Percentiles rank a stretch among this genome's conserved stretches.
phyloP scores from a whole-genome alignment of 1,140 invertebrate species.

The Saxidomus purpurata region DNA sequence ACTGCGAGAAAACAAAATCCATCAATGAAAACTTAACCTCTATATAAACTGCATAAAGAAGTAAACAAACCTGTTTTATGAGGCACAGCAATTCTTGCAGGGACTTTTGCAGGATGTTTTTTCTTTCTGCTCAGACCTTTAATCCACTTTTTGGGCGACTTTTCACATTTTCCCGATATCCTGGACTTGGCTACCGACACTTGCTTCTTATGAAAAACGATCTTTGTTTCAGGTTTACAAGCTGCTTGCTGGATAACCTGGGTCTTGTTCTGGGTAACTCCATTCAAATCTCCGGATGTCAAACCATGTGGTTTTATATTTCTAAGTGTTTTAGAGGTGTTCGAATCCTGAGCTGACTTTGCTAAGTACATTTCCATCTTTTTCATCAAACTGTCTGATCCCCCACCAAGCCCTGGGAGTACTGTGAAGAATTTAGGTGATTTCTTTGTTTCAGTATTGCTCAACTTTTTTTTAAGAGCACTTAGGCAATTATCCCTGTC shows the following conservation, averaged over 20 bases:
- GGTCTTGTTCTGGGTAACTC: not conserved
- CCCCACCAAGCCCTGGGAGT: not conserved
- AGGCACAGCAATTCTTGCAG: not conserved
- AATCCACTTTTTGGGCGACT: not conserved
- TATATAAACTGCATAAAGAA: no score
- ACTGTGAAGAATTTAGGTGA: not conserved
- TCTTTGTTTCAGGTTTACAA: no score
- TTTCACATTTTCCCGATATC: not conserved
- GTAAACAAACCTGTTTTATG: slow-evolving; percentile 29
- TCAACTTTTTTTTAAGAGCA: not conserved
- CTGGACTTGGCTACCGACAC: no score
- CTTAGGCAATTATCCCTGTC: not conserved
- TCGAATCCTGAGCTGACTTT: not conserved
- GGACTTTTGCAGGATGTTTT: not conserved
- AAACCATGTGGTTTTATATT: not conserved
- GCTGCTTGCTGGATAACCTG: not conserved
- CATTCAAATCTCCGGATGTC: not conserved
- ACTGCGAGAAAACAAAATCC: no score
- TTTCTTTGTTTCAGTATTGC: not conserved
- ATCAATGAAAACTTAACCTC: no score
- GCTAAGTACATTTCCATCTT: slow-evolving; percentile 3
- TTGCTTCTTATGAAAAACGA: no score
- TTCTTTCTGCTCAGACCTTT: not conserved
- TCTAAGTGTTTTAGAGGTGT: not conserved
- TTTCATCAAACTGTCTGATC: not conserved